Evolutionary conservation across 2,797 vertebrate genomes (phyloP), one percentile per base, ranked within the genome.

Genomic region (Epinephelus awoara): DNA sequence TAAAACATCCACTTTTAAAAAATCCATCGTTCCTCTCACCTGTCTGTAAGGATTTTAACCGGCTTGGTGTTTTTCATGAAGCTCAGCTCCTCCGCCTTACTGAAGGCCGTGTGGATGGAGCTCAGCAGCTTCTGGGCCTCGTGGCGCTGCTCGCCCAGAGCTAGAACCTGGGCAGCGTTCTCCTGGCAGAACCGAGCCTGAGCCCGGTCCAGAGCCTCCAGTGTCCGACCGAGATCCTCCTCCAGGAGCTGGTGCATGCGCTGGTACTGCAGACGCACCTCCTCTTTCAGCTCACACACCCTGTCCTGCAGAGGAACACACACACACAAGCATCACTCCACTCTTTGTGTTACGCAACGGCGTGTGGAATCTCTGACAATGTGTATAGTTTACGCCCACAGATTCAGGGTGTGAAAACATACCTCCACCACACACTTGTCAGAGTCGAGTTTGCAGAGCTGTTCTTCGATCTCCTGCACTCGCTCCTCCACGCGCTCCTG

Each of bases 41-140:
- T 97, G 95, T 99, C 98, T 92, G 97, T 97, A 92, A 99, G 94
- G 90, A 99, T 99, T 94, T 99, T 99, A 91, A 99, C 98, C 46
- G 98, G 98, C 93, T 99, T 99, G 91, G 98, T 99, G 93, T 99
- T 99, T 96, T 99, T 99, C 98, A 99, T 99, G 93, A 99, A 99
- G 93, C 97, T 97, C 92, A 99, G 97, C n/a, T 99, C 98, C 92
- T 99, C 98, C 0, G 98, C 97, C 92, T 99, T 99, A 89, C 97
- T 96, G 0, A 99, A 99, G 89, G 98, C 97, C 52, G 97, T 97
- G 95, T 99, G 97, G 85, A 99, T 96, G 72, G 98, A 99, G 91
- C 98, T 97, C 80, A 99, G 96, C 63, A 99, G 96, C 93, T 99
- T 99, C 96, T 99, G 98, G 86, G 98, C 97, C 87, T 99, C 98